phyloP scores from a whole-genome alignment of 2,888 invertebrate species.

The Eumacrocentrus americanus region DNA sequence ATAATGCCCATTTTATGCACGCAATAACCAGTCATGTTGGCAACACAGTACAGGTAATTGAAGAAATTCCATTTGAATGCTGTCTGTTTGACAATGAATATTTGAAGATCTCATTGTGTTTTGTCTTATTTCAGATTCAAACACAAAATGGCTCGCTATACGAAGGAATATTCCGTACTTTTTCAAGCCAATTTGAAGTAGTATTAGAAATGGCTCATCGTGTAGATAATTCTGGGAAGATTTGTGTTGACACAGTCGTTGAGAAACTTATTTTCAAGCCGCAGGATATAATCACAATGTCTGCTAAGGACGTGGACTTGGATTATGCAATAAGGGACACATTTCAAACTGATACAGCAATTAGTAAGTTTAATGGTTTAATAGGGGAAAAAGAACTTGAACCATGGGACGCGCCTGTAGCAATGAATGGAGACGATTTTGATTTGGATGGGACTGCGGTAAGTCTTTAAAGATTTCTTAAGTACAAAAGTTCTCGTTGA shows the following conservation, averaged over 20 bases:
- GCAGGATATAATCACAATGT: slow-evolving; percentile 82
- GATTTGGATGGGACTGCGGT: slow-evolving; percentile 71
- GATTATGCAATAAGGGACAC: slow-evolving; percentile 88
- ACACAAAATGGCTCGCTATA: slow-evolving; percentile 83
- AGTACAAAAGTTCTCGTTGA: background rate
- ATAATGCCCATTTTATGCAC: slow-evolving; percentile 89
- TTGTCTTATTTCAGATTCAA: slow-evolving; percentile 65
- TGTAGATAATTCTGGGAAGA: slow-evolving; percentile 72
- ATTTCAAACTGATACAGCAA: slow-evolving; percentile 88
- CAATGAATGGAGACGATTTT: slow-evolving; percentile 67
- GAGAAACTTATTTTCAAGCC: slow-evolving; percentile 85
- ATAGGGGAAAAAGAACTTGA: slow-evolving; percentile 82
- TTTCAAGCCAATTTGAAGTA: slow-evolving; percentile 86
- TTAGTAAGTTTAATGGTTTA: slow-evolving; percentile 84
- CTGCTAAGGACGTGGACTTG: slow-evolving; percentile 83
- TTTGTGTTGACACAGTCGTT: slow-evolving; percentile 73
- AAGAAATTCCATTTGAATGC: no score
- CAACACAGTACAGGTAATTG: slow-evolving; percentile 75
- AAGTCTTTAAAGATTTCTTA: background rate
- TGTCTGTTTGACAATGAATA: no score
- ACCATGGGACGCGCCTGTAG: slow-evolving; percentile 79
- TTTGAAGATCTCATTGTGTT: slow-evolving; percentile 3
- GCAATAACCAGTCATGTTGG: slow-evolving; percentile 86
- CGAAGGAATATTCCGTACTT: slow-evolving; percentile 90
- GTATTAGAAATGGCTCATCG: slow-evolving; percentile 88